Conservation (phyloP, 2,797 vertebrate genomes). For the Centropyge bicolor region DNA sequence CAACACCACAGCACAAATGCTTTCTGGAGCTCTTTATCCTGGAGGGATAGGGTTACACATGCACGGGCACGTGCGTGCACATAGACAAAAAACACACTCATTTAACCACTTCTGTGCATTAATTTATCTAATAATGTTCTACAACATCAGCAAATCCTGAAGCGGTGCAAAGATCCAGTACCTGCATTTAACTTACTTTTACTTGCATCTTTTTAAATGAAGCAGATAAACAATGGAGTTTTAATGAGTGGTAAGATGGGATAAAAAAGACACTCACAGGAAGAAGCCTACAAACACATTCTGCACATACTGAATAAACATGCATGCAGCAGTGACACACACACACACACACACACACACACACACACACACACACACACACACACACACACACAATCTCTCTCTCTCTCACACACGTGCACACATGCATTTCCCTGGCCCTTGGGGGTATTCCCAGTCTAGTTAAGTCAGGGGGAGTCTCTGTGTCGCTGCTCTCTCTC, state of each 20-base stretch:
- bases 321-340: no score
- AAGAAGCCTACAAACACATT: not conserved
- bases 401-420: no score
- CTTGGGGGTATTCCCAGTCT: slow-evolving; percentile 28
- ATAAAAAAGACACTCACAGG: not conserved
- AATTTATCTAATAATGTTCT: not conserved
- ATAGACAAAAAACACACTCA: slow-evolving; percentile 33
- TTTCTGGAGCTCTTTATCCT: slow-evolving; percentile 74
- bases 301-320: no score
- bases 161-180: not conserved
- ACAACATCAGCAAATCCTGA: not conserved
- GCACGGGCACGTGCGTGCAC: slow-evolving; percentile 19
- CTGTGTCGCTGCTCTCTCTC: slow-evolving; percentile 30
- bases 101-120: slow-evolving; percentile 3
- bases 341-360: no score
- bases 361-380: no score
- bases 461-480: slow-evolving; percentile 32
- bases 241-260: not conserved
- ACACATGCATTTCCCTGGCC: not conserved
- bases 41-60: slow-evolving; percentile 64
- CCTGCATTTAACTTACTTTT: not conserved
- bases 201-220: not conserved
- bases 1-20: slow-evolving; percentile 73
- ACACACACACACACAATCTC: no score
- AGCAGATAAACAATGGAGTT: no score